Percentiles rank a stretch among this genome's conserved stretches.
Conservation (phyloP, 2,888 invertebrate genomes). For the Mesorhabditis sp. region DNA sequence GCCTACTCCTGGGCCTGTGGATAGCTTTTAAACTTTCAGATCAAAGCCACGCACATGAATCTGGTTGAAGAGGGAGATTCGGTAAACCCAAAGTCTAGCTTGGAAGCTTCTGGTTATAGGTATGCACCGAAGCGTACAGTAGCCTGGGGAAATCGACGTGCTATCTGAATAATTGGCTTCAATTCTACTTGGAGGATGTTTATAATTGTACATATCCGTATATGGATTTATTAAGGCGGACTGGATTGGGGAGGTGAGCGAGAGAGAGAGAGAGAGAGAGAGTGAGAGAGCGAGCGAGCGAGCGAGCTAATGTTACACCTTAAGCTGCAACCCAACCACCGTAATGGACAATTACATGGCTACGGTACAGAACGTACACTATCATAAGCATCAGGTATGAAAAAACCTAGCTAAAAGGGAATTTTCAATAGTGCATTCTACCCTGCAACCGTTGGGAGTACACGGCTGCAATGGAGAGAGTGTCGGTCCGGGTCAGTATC, state of each 20-base stretch:
- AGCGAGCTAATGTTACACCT: neutral
- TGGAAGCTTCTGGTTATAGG: neutral
- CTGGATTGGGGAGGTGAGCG: neutral
- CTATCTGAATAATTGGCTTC: neutral
- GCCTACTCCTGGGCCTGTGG: too few species aligned
- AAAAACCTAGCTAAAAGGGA: neutral
- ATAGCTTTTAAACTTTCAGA: neutral
- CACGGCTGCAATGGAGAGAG: neutral
- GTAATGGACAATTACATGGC: neutral
- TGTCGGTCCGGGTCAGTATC: neutral
- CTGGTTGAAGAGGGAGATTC: neutral
- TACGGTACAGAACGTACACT: neutral
- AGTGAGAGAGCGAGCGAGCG: too few species aligned
- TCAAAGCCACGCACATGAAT: conserved; percentile 4
- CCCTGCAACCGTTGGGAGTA: conserved; percentile 2
- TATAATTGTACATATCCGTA: conserved; percentile 5
- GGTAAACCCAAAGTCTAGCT: too few species aligned
- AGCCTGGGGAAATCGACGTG: neutral
- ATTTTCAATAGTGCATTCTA: conserved; percentile 1
- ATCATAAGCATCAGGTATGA: neutral
- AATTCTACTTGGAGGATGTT: neutral
- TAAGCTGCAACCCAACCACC: neutral
- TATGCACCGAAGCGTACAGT: conserved; percentile 1
- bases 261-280: too few species aligned
- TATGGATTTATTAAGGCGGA: neutral